Evolutionary conservation across 2,888 invertebrate species (phyloP).

Genomic region (Iselma pallidipennis): DNA sequence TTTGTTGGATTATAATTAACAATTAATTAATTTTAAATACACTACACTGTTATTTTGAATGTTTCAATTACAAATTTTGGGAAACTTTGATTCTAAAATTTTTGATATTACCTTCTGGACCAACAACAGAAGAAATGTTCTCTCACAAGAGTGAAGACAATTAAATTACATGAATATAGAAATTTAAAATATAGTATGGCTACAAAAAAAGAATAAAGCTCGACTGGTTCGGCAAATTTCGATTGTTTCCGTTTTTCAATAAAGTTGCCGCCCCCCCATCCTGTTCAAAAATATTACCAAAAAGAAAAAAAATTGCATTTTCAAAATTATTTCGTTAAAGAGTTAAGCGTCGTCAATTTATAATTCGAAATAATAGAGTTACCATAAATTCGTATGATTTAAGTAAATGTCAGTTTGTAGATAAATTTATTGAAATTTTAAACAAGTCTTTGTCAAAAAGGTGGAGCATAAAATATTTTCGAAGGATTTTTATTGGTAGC

Average conservation of each 20-base stretch:
- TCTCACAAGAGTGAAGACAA: slow-evolving; percentile 48
- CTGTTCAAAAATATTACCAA: neutral
- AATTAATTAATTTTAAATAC: neutral
- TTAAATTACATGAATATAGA: slow-evolving; percentile 46
- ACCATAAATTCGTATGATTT: neutral
- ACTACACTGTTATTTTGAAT: no score
- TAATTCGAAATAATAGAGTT: neutral
- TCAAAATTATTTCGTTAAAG: no score
- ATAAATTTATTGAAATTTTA: no score
- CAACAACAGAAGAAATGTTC: slow-evolving; percentile 33
- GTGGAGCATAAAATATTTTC: no score
- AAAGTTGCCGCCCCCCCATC: neutral
- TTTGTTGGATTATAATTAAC: no score
- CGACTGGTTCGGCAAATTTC: slow-evolving; percentile 44
- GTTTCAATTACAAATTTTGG: no score
- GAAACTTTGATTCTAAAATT: no score
- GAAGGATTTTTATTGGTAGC: slow-evolving; percentile 15
- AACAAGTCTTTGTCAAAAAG: no score
- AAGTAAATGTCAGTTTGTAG: no score
- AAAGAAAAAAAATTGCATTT: no score
- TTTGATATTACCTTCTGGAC: slow-evolving; percentile 27
- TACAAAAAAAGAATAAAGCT: slow-evolving; percentile 43
- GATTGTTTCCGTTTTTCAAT: slow-evolving; percentile 42
- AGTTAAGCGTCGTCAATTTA: no score
- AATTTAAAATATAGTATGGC: slow-evolving; percentile 49